These are phyloP conservation scores for Microplitis deprimator DNA, from an alignment of 2,888 invertebrate species.

Conservation along the genomic window DNA sequence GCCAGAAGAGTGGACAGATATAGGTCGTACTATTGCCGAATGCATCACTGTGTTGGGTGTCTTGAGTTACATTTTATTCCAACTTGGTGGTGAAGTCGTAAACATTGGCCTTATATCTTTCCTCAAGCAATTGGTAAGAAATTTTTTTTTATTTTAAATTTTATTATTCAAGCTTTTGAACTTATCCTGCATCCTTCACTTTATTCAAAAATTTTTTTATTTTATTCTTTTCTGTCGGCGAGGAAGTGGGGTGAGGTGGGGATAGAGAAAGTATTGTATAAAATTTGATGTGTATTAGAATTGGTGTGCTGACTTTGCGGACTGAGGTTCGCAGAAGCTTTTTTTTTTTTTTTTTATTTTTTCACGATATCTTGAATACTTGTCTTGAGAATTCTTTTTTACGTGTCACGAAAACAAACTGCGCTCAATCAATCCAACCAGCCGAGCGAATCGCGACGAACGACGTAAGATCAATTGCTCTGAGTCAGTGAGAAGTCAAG, in stretches of 20 bases:
- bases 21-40: conserved; percentile 76
- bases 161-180: neutral
- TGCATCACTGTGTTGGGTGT: conserved; percentile 89
- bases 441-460: conserved; percentile 35
- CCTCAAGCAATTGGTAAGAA: conserved; percentile 88
- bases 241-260: no score
- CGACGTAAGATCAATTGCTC: conserved; percentile 38
- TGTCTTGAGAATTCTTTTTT: conserved; percentile 20
- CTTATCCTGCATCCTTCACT: neutral
- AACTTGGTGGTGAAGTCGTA: conserved; percentile 94
- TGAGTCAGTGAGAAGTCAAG: conserved; percentile 29
- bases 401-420: conserved; percentile 38
- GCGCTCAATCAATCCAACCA: conserved; percentile 32
- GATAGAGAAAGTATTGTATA: neutral
- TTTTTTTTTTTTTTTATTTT: neutral
- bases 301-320: neutral
- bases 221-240: no score
- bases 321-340: neutral
- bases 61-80: conserved; percentile 88
- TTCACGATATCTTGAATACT: conserved; percentile 2
- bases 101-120: conserved; percentile 94
- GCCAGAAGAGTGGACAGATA: conserved; percentile 73
- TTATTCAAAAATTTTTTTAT: neutral
- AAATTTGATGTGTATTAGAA: neutral
- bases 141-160: neutral